Base-by-base conservation (phyloP, 2,888 invertebrate genomes). In the Acrobasis suavella region DNA sequence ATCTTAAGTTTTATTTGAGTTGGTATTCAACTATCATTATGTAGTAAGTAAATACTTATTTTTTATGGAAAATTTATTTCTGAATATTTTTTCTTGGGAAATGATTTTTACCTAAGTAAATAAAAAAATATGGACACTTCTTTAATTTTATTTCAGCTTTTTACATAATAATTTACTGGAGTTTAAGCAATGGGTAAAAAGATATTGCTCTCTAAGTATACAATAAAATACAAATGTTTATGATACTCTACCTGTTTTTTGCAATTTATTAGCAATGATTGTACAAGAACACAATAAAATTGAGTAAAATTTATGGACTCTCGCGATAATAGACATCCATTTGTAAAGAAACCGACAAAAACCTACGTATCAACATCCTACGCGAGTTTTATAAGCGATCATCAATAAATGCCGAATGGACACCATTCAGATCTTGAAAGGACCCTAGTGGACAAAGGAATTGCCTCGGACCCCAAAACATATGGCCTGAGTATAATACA, bases 301-400 rank as follows among this genome's bases (percentile, higher is more conserved):
- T 64, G 67, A 67, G 65, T 65, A 66, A 71, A 75, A 77, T 78
- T 77, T 79, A 80, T 79, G 74, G 73, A 76, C 74, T 75, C 67
- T 75, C 67, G 60, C 67, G 66, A 78, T 78, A 78, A 78, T 71
- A 73, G 74, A 68, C 68, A 66, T 69, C 70, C 64, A 75, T 79
- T 81, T 77, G 74, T 75, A 80, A 72, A 74, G 75, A 67, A 63
- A 70, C 71, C 69, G 69, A 81, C 81, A 85, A 83, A 82, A 78
- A 81, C 76, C 73, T 84, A 85, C 85, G 84, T 84, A 85, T 83
- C 73, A 82, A 81, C 75, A 75, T 70, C 66, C 76, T 75, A 76
- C 76, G 71, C 73, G 81, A 80, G 78, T 84, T 85, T 84, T 82
- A 86, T 82, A 85, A 85, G 84, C 83, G 73, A 76, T 85, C 85